Evolutionary conservation across 2,888 invertebrate genomes (phyloP).

Genomic region (Lacanobia wlatinum): DNA sequence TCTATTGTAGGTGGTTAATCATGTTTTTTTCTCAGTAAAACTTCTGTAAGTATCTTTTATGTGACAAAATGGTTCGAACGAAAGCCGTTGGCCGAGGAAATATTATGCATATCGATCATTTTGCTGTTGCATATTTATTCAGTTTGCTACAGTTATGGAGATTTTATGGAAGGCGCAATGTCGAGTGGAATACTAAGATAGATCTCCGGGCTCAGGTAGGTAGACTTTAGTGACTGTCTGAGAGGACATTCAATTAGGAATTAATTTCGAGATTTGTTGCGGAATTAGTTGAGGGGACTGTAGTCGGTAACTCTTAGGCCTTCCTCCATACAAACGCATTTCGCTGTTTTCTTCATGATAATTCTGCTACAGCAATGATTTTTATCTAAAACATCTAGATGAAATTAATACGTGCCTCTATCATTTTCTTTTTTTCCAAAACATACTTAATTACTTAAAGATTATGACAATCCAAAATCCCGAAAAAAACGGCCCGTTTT

Average conservation of each 20-base stretch:
- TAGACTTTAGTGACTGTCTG: constrained; percentile 1
- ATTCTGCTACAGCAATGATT: too few relatives aligned
- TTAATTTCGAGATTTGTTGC: neutral
- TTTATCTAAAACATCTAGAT: too few relatives aligned
- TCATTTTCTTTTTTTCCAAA: too few relatives aligned
- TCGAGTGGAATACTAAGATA: constrained; percentile 41
- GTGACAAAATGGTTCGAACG: constrained; percentile 35
- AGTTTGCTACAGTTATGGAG: constrained; percentile 55
- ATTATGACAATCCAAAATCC: too few relatives aligned
- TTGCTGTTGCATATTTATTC: constrained; percentile 62
- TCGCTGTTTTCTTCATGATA: too few relatives aligned
- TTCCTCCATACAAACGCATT: too few relatives aligned
- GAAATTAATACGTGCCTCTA: too few relatives aligned
- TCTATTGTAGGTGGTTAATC: too few relatives aligned
- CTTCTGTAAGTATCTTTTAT: constrained; percentile 23
- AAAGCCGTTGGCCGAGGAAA: constrained; percentile 52
- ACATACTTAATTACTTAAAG: too few relatives aligned
- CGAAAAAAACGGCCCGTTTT: too few relatives aligned
- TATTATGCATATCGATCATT: constrained; percentile 64
- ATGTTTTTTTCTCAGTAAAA: neutral
- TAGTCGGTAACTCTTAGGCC: too few relatives aligned
- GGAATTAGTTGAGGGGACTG: too few relatives aligned
- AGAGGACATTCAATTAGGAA: constrained; percentile 26
- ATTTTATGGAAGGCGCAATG: constrained; percentile 45
- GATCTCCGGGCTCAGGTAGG: constrained; percentile 1